Evolutionary conservation across 2,888 invertebrate genomes (phyloP).

Genomic region (Conistra vaccinii): DNA sequence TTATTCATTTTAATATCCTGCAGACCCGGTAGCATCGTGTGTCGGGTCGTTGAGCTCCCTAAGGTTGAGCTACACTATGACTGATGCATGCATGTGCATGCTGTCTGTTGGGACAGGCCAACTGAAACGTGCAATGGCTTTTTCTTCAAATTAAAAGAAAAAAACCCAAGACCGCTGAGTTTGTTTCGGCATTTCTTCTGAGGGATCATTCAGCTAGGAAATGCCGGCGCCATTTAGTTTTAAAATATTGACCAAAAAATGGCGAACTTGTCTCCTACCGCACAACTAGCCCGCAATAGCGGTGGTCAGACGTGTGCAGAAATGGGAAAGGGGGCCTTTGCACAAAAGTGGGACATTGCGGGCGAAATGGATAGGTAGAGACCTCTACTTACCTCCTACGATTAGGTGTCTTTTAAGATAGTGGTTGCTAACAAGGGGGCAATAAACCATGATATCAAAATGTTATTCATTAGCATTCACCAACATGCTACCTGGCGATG

Average conservation of each 20-base stretch:
- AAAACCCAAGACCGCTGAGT: no score
- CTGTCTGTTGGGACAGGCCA: background rate
- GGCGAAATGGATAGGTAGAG: no score
- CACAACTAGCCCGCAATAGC: no score
- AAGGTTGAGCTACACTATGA: background rate
- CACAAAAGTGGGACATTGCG: no score
- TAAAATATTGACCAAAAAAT: no score
- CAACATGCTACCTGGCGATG: background rate
- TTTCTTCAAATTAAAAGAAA: no score
- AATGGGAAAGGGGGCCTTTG: no score
- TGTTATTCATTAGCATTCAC: conserved; percentile 1
- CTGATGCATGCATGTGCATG: background rate
- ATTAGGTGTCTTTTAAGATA: background rate
- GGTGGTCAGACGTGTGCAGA: no score
- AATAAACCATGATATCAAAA: background rate
- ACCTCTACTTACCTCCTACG: no score
- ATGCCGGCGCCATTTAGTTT: no score
- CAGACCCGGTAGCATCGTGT: background rate
- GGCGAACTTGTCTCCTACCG: background rate
- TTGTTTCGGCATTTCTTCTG: no score
- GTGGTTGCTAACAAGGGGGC: background rate
- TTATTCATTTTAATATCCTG: background rate
- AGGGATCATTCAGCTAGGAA: no score
- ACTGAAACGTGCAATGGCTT: background rate
- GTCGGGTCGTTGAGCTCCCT: background rate